Conservation (phyloP, 1,140 invertebrate genomes). For the Cyclargus thomasi region DNA sequence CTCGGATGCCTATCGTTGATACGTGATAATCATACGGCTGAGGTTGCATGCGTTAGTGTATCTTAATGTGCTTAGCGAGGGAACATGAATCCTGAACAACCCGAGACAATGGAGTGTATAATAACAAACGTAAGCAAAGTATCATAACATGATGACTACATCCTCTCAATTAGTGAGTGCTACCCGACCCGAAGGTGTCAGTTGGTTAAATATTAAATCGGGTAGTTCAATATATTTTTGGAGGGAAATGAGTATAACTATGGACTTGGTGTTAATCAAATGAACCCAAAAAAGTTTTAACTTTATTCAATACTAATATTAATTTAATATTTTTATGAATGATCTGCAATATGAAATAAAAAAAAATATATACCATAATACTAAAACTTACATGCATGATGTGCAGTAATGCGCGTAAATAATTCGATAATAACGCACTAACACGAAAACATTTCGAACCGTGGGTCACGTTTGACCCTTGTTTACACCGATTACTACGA, state of each 20-base stretch:
- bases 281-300: no score
- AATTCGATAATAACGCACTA: constrained; percentile 40
- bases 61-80: constrained; percentile 13
- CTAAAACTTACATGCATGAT: constrained; percentile 66
- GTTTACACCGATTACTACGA: constrained; percentile 36
- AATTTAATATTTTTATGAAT: no score
- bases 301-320: no score
- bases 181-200: neutral
- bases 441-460: constrained; percentile 50
- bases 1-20: constrained; percentile 9
- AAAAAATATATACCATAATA: neutral
- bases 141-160: constrained; percentile 1
- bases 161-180: neutral
- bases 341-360: no score
- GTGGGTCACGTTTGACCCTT: constrained; percentile 44
- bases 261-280: no score
- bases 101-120: neutral
- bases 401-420: constrained; percentile 38
- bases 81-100: neutral
- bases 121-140: neutral
- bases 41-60: constrained; percentile 5
- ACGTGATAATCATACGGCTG: constrained; percentile 9
- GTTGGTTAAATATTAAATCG: neutral
- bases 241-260: neutral
- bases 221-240: neutral